phyloP scores from a whole-genome alignment of 2,113 vertebrate genomes.

The Scomber japonicus region DNA sequence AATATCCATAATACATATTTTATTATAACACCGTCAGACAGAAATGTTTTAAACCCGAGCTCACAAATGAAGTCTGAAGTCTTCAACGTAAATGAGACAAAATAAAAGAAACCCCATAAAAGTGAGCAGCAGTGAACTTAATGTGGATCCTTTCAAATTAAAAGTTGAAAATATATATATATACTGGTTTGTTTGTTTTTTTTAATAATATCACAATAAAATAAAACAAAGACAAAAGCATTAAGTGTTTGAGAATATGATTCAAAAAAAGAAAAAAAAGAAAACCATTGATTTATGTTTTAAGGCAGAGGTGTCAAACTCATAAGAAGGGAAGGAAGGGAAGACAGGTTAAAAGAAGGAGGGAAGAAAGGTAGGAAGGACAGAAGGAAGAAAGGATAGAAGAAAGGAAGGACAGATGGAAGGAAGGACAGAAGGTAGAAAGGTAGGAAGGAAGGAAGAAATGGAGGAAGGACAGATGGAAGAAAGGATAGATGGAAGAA shows the following conservation, averaged over 20 bases:
- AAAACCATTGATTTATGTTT: conserved; percentile 64
- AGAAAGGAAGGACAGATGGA: too few species aligned
- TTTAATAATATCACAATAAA: conserved; percentile 53
- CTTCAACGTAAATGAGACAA: too few species aligned
- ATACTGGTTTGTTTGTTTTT: conserved; percentile 8
- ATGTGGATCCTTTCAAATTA: conserved; percentile 36
- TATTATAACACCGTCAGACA: neutral
- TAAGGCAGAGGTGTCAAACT: too few species aligned
- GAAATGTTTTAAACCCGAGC: conserved; percentile 5
- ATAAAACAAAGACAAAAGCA: conserved; percentile 17
- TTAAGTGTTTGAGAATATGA: conserved; percentile 23
- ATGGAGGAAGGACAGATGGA: too few species aligned
- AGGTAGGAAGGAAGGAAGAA: too few species aligned
- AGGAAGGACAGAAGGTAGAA: too few species aligned
- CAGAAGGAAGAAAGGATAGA: too few species aligned
- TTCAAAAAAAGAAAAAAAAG: conserved; percentile 60
- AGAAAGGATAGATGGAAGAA: too few species aligned
- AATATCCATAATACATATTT: neutral
- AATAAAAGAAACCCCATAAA: neutral
- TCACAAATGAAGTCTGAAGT: neutral
- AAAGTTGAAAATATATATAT: conserved; percentile 46
- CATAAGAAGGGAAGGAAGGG: too few species aligned
- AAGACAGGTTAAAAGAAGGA: too few species aligned
- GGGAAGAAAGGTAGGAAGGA: too few species aligned
- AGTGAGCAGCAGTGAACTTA: conserved; percentile 1